Conservation (phyloP, 2,797 vertebrate species). For the Coccyzus lansbergi region DNA sequence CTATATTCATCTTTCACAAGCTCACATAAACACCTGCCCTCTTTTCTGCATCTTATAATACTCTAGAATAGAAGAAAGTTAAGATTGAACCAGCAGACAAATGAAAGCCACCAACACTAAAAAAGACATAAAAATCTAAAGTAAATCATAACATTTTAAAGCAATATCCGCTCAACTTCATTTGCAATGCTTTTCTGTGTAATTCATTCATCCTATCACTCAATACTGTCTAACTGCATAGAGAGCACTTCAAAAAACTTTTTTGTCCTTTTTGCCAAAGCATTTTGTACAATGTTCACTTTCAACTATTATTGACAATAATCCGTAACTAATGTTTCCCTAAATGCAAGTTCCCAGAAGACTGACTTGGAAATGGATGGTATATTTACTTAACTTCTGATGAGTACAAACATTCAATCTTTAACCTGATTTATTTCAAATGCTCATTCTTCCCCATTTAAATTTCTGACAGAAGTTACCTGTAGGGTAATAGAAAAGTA, state of each 20-base stretch:
- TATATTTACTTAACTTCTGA: conserved; percentile 61
- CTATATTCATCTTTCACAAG: not conserved
- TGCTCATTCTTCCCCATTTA: conserved; percentile 64
- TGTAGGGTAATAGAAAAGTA: conserved; percentile 65
- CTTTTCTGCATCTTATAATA: not conserved
- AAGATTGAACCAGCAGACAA: not conserved
- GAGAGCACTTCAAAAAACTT: not conserved
- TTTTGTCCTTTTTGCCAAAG: not conserved
- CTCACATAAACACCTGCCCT: not conserved
- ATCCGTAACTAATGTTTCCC: not conserved
- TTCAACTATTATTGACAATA: conserved; percentile 32
- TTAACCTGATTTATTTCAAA: conserved; percentile 69
- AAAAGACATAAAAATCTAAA: not conserved
- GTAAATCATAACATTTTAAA: conserved; percentile 9
- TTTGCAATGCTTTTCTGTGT: not conserved
- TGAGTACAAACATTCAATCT: conserved; percentile 36
- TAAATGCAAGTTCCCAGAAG: conserved; percentile 24
- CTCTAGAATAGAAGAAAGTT: not conserved
- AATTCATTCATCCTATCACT: not conserved
- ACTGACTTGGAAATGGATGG: conserved; percentile 30
- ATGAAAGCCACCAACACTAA: not conserved
- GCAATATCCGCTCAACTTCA: not conserved
- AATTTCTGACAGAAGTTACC: conserved; percentile 75
- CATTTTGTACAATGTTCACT: not conserved
- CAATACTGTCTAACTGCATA: not conserved